These are phyloP conservation scores for Drosophila pseudotalamancana DNA, from an alignment of 2,888 invertebrate genomes.

Conservation along the genomic window DNA sequence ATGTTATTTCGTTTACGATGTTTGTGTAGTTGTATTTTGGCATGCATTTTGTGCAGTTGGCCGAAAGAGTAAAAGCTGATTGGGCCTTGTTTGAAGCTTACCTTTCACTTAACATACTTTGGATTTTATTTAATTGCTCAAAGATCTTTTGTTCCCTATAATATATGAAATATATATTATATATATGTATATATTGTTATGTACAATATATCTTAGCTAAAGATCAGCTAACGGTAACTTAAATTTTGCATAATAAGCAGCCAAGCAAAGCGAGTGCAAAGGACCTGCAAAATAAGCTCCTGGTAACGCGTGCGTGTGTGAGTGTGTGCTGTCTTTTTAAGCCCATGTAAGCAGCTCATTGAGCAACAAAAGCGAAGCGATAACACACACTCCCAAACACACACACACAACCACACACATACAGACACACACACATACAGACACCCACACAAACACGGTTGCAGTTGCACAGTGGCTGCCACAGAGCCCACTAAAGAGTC, in stretches of 20 bases:
- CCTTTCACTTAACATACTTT: no score
- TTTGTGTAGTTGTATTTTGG: no score
- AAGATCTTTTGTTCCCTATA: no score
- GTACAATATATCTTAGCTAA: neutral
- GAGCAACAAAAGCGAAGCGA: conserved; percentile 44
- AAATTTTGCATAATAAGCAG: conserved; percentile 3
- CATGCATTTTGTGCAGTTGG: no score
- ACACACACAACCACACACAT: neutral
- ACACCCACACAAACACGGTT: conserved; percentile 13
- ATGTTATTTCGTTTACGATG: no score
- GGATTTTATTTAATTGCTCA: no score
- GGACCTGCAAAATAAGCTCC: conserved; percentile 21
- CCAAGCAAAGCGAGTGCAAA: conserved; percentile 20
- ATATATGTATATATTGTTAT: neutral
- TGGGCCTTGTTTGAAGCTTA: no score
- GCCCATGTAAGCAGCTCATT: conserved; percentile 60
- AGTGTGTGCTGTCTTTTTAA: conserved; percentile 29
- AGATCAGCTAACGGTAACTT: conserved; percentile 19
- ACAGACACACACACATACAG: neutral
- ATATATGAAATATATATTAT: no score
- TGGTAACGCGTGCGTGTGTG: conserved; percentile 11
- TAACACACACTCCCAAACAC: conserved; percentile 33
- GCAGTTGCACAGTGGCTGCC: conserved; percentile 28
- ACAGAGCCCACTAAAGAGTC: conserved; percentile 41
- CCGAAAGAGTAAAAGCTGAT: no score